Evolutionary conservation across 2,888 invertebrate species (phyloP).

Genomic region (Pollenia angustigena): DNA sequence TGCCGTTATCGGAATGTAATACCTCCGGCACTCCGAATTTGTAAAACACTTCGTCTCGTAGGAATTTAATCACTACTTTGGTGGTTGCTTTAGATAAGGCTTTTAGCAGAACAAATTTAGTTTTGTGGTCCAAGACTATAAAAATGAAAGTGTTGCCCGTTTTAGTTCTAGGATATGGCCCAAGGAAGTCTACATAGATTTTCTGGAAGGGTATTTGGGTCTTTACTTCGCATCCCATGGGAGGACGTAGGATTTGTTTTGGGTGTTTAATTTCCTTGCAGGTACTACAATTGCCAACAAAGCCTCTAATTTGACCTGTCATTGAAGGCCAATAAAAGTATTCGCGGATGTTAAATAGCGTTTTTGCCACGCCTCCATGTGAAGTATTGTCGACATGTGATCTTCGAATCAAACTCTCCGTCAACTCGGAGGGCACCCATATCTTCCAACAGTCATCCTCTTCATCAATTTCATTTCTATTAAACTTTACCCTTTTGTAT

Average conservation of each 20-base stretch:
- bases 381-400: neutral
- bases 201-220: slow-evolving; percentile 19
- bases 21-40: no score
- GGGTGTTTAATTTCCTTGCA: slow-evolving; percentile 34
- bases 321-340: neutral
- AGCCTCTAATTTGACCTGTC: neutral
- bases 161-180: slow-evolving; percentile 9
- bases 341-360: slow-evolving; percentile 12
- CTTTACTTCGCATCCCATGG: slow-evolving; percentile 3
- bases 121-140: slow-evolving; percentile 11
- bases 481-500: neutral
- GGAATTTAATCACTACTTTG: no score
- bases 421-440: neutral
- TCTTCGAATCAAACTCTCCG: neutral
- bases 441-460: neutral
- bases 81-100: neutral
- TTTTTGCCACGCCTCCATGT: slow-evolving; percentile 18
- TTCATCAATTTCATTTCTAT: neutral
- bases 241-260: slow-evolving; percentile 19
- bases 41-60: no score
- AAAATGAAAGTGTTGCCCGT: slow-evolving; percentile 11
- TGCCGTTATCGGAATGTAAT: no score
- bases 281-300: neutral
- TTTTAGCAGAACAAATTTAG: slow-evolving; percentile 18
- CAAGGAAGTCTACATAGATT: slow-evolving; percentile 21